Conservation (phyloP, 1,140 invertebrate species). For the Drosophila nebulosa region DNA sequence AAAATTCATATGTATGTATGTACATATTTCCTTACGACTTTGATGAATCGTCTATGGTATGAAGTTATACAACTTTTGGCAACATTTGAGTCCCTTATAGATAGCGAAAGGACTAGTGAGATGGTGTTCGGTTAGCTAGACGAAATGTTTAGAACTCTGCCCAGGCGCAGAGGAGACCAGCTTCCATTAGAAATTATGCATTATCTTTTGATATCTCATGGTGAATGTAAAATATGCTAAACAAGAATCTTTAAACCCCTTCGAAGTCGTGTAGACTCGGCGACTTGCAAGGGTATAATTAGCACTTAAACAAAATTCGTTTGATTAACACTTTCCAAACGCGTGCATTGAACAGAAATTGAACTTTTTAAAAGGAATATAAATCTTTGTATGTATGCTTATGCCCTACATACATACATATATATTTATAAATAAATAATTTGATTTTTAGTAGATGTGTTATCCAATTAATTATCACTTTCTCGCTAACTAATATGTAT, state of each 20-base stretch:
- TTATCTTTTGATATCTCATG: no score
- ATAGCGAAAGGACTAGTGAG: no score
- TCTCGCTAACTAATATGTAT: slow-evolving; percentile 27
- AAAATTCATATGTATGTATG: no score
- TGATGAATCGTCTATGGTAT: no score
- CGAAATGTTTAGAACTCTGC: no score
- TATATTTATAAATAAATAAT: slow-evolving; percentile 5
- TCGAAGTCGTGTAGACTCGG: neutral
- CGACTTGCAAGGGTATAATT: neutral
- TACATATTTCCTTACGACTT: neutral
- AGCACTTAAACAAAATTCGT: neutral
- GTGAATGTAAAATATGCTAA: no score
- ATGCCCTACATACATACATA: neutral
- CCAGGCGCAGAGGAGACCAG: no score
- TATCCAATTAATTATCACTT: slow-evolving; percentile 24
- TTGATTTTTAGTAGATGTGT: slow-evolving; percentile 13
- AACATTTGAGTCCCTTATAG: no score
- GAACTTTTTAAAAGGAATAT: slow-evolving; percentile 31
- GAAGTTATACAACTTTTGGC: no score
- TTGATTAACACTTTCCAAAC: slow-evolving; percentile 61
- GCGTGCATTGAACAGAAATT: slow-evolving; percentile 44
- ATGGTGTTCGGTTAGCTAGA: no score
- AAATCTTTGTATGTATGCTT: neutral
- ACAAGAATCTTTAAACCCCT: no score
- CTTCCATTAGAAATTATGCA: neutral